Evolutionary conservation across 1,140 invertebrate genomes (phyloP), one percentile per base, ranked within the genome.

Genomic region (Solenopsis invicta): DNA sequence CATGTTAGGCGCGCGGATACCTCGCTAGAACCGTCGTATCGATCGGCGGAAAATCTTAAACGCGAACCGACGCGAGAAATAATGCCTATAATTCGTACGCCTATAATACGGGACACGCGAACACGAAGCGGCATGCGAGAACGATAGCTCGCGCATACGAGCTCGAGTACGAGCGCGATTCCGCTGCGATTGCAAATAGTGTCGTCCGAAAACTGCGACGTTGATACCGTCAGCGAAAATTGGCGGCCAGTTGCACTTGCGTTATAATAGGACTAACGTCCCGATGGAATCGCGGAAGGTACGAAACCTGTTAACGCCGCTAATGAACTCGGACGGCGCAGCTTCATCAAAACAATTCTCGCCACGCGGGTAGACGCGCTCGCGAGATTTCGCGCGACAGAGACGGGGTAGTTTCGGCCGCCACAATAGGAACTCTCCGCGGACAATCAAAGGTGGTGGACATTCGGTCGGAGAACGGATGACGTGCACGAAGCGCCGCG

Each of bases 361-460:
- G 41, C 45, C 29, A 45, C 24, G 24, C 61, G 87, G 0, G 21
- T 16, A 24, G 10, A 18, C 21, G 37, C 29, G 34, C 21, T 29
- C 64, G 16, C 59, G 81, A 74, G 88, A 41, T 81, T 56, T 62
- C 82, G 18, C 12, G 21, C 62, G 59, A 1, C 37, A 37, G 50
- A 72, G 85, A 71, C 41, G 0, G 8, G 88, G 77, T 71, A 86
- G 76, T 67, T 87, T 45, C 74, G 50, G 29, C 71, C 16, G 67
- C 84, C 85, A 86, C 89, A 90, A 90, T 90, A 64, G 87, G 41
- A 75, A 88, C 86, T 90, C 86, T 90, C 67, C 37, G 59, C 61
- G 89, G 77, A 88, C 89, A 90, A 91, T 91, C 90, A 88, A 90
- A 91, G 89, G 89, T 88, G 82, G 52, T 37, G 64, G 61, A 72